phyloP scores from a whole-genome alignment of 2,888 invertebrate species.

The Hybos culiciformis region DNA sequence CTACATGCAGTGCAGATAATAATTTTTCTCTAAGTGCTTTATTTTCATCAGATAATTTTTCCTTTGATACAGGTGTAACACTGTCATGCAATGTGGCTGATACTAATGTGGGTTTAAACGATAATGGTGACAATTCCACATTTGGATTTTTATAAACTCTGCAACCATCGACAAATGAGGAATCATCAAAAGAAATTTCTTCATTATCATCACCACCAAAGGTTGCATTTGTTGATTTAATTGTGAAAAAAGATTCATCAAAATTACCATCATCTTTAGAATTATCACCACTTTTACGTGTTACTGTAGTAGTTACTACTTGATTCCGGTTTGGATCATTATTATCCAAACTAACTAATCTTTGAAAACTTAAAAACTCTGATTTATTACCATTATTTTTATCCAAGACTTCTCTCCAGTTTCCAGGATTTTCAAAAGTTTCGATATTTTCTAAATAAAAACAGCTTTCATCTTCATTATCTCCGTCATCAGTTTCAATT shows the following conservation, averaged over 20 bases:
- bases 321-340: background rate
- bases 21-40: slow-evolving; percentile 13
- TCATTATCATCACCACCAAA: slow-evolving; percentile 9
- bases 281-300: slow-evolving; percentile 20
- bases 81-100: too few species aligned
- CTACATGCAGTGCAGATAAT: slow-evolving; percentile 13
- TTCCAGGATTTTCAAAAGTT: background rate
- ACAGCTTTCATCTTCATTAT: slow-evolving; percentile 16
- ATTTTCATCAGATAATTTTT: slow-evolving; percentile 6
- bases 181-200: slow-evolving; percentile 22
- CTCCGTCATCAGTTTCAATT: slow-evolving; percentile 22
- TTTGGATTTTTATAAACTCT: slow-evolving; percentile 35
- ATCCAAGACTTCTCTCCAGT: background rate
- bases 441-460: slow-evolving; percentile 15
- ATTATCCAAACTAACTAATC: too few species aligned
- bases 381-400: background rate
- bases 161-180: slow-evolving; percentile 28
- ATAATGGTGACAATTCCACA: slow-evolving; percentile 9
- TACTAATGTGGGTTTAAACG: background rate
- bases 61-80: background rate
- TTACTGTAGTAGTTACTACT: slow-evolving; percentile 15
- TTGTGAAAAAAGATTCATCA: too few species aligned
- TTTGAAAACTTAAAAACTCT: too few species aligned
- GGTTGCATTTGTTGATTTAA: too few species aligned
- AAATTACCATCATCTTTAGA: slow-evolving; percentile 11